Percentiles rank a stretch among this genome's conserved stretches.
These are phyloP conservation scores for Phenganax marumi DNA, from an alignment of 92 coral and sea anemone species.

Conservation along the genomic window DNA sequence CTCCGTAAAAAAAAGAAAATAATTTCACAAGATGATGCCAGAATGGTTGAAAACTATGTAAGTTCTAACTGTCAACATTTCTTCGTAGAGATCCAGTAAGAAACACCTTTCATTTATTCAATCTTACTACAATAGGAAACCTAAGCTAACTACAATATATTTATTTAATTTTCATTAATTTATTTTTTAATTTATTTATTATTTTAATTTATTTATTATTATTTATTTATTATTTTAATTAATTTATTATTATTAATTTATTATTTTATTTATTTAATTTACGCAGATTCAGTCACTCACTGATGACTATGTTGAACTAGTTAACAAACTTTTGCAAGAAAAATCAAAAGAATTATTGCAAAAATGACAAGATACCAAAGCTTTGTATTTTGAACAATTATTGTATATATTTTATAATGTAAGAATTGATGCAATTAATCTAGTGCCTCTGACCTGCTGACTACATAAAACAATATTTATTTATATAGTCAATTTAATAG, in stretches of 20 bases:
- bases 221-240: background rate
- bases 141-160: too few relatives aligned
- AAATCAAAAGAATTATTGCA: slow-evolving; percentile 83
- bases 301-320: slow-evolving; percentile 70
- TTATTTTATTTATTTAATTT: slow-evolving; percentile 6
- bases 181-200: too few relatives aligned
- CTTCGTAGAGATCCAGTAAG: background rate
- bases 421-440: background rate
- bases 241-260: background rate
- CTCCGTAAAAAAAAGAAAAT: slow-evolving; percentile 79
- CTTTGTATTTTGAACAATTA: background rate
- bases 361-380: slow-evolving; percentile 49
- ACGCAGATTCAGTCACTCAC: slow-evolving; percentile 85
- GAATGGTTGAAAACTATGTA: slow-evolving; percentile 87
- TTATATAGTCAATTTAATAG: background rate
- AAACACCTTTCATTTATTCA: too few relatives aligned
- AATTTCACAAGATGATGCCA: slow-evolving; percentile 80
- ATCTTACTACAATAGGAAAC: too few relatives aligned
- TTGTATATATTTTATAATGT: background rate
- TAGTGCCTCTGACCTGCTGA: too few relatives aligned
- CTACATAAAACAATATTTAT: too few relatives aligned
- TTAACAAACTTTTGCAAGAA: slow-evolving; percentile 73
- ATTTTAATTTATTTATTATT: too few relatives aligned
- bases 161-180: too few relatives aligned
- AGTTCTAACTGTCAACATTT: background rate